Evolutionary conservation across 1,140 invertebrate species (phyloP).

Genomic region (Psix sp.): DNA sequence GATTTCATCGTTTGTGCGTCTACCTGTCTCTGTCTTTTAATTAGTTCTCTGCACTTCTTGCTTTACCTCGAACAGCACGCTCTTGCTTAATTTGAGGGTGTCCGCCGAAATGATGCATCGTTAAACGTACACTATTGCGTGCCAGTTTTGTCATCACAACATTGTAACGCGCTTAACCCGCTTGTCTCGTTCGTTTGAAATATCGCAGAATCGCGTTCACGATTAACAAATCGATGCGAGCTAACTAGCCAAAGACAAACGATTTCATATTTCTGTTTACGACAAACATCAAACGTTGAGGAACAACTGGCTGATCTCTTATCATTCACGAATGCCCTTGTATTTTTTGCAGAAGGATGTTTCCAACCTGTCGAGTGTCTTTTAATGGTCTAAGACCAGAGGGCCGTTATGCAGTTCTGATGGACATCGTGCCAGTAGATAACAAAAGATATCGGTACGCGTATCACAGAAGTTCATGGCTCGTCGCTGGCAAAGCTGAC

Average conservation of each 20-base stretch:
- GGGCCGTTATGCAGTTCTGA: slow-evolving; percentile 89
- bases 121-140: slow-evolving; percentile 27
- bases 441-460: slow-evolving; percentile 98
- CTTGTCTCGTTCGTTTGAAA: slow-evolving; percentile 37
- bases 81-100: slow-evolving; percentile 41
- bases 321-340: slow-evolving; percentile 17
- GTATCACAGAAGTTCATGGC: slow-evolving; percentile 97
- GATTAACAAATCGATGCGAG: slow-evolving; percentile 36
- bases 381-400: slow-evolving; percentile 88
- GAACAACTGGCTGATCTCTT: slow-evolving; percentile 5
- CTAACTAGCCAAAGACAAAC: not conserved
- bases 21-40: slow-evolving; percentile 45
- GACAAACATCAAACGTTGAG: slow-evolving; percentile 7
- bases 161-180: slow-evolving; percentile 19
- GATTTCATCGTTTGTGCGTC: slow-evolving; percentile 50
- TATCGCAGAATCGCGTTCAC: slow-evolving; percentile 20
- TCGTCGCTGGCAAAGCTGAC: slow-evolving; percentile 98
- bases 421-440: slow-evolving; percentile 98
- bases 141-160: slow-evolving; percentile 25
- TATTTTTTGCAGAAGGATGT: slow-evolving; percentile 91
- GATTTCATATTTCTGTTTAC: not conserved
- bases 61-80: slow-evolving; percentile 21
- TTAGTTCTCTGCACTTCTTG: slow-evolving; percentile 52
- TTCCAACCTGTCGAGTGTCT: slow-evolving; percentile 95
- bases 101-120: slow-evolving; percentile 50